Conservation (phyloP, 1,140 invertebrate genomes). For the Solenopsis invicta region DNA sequence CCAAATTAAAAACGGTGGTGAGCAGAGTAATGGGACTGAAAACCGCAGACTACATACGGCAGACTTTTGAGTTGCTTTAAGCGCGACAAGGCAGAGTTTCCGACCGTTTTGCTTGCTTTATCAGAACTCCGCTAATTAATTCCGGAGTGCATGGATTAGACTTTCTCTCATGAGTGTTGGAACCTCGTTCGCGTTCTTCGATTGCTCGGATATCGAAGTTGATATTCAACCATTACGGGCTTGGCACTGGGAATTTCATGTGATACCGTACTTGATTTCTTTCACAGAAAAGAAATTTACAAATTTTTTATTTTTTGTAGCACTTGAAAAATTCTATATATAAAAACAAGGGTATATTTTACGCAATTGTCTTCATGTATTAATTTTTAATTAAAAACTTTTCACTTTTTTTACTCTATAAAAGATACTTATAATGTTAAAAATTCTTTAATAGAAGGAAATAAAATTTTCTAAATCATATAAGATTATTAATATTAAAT, state of each 20-base stretch:
- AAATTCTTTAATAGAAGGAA: slow-evolving; percentile 30
- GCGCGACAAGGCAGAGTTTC: slow-evolving; percentile 57
- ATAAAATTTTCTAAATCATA: background rate
- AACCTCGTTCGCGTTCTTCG: slow-evolving; percentile 19
- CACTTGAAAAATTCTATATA: background rate
- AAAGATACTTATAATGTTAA: background rate
- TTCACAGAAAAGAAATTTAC: background rate
- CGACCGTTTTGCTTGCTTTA: slow-evolving; percentile 46
- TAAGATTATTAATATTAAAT: background rate
- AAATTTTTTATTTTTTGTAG: background rate
- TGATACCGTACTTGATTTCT: background rate
- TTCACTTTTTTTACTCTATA: background rate
- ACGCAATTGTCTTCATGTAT: background rate
- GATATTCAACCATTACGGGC: background rate
- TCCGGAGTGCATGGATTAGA: slow-evolving; percentile 50
- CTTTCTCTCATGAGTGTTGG: slow-evolving; percentile 39
- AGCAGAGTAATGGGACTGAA: slow-evolving; percentile 43
- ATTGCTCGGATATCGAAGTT: slow-evolving; percentile 23
- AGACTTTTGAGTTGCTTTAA: slow-evolving; percentile 56
- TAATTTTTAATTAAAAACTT: slow-evolving; percentile 21
- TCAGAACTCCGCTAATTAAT: slow-evolving; percentile 63
- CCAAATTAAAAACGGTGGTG: slow-evolving; percentile 50
- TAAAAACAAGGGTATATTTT: background rate
- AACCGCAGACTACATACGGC: slow-evolving; percentile 27
- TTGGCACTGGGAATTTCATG: background rate